Conservation (phyloP, 2,888 invertebrate species). For the Podotricha telesiphe region DNA sequence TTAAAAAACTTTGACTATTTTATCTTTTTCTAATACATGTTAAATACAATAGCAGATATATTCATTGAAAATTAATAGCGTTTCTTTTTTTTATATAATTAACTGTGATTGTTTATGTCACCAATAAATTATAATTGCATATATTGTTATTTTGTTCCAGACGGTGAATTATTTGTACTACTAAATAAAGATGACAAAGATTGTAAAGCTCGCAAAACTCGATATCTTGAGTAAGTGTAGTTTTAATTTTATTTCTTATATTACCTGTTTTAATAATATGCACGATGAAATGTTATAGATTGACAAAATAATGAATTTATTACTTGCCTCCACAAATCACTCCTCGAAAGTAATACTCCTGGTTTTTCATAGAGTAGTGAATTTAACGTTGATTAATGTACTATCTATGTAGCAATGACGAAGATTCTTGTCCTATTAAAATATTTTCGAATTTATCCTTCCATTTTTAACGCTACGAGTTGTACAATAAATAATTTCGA, state of each 20-base stretch:
- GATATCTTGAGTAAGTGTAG: not conserved
- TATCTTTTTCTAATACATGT: too few species aligned
- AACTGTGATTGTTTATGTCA: too few species aligned
- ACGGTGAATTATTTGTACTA: not conserved
- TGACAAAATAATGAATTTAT: conserved; percentile 2
- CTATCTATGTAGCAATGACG: too few species aligned
- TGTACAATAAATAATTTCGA: conserved; percentile 3
- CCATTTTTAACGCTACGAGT: not conserved
- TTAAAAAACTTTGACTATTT: too few species aligned
- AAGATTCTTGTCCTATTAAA: not conserved
- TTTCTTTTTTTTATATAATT: too few species aligned
- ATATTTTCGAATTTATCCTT: not conserved
- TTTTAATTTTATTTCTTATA: not conserved
- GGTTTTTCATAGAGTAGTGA: too few species aligned
- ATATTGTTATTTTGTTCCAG: not conserved
- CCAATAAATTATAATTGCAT: not conserved
- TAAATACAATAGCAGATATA: too few species aligned
- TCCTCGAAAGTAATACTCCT: not conserved
- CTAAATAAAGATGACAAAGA: not conserved
- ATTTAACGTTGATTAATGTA: too few species aligned
- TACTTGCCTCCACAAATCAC: conserved; percentile 1
- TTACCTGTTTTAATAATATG: not conserved
- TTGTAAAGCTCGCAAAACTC: not conserved
- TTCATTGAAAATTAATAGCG: too few species aligned
- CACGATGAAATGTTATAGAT: not conserved